Conservation (phyloP, 2,113 vertebrate genomes). For the Arvicanthis niloticus region DNA sequence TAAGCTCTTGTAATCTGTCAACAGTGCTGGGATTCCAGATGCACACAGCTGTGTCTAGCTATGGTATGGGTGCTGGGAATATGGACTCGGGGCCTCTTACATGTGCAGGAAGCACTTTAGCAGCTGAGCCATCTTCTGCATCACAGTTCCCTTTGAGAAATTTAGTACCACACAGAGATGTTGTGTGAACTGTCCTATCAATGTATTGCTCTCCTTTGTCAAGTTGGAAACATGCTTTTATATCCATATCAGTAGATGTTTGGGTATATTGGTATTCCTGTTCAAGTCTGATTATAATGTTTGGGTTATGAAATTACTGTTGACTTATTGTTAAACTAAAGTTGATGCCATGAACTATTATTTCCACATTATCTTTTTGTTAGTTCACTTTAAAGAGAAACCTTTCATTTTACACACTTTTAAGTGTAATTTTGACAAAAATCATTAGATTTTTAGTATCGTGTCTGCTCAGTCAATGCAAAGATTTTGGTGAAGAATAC, state of each 20-base stretch:
- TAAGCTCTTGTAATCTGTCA: background rate
- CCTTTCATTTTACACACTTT: constrained; percentile 33
- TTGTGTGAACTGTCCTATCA: background rate
- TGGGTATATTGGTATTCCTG: background rate
- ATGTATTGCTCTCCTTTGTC: background rate
- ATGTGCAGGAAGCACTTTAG: too few relatives aligned
- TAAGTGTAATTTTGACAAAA: constrained; percentile 31
- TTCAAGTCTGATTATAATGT: background rate
- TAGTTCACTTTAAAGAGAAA: background rate
- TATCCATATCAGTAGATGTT: background rate
- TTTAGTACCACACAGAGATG: background rate
- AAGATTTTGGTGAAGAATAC: background rate
- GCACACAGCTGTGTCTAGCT: background rate
- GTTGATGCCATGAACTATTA: background rate
- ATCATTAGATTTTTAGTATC: constrained; percentile 13
- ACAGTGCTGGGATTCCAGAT: background rate
- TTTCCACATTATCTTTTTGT: background rate
- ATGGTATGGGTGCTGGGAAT: background rate
- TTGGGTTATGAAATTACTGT: constrained; percentile 38
- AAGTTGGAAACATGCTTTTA: background rate
- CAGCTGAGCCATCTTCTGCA: background rate
- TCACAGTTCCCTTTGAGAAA: background rate
- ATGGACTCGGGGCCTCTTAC: background rate
- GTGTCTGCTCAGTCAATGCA: background rate
- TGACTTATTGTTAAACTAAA: background rate